Base-by-base conservation (phyloP, 2,888 invertebrate genomes). In the Melinaea marsaeus region DNA sequence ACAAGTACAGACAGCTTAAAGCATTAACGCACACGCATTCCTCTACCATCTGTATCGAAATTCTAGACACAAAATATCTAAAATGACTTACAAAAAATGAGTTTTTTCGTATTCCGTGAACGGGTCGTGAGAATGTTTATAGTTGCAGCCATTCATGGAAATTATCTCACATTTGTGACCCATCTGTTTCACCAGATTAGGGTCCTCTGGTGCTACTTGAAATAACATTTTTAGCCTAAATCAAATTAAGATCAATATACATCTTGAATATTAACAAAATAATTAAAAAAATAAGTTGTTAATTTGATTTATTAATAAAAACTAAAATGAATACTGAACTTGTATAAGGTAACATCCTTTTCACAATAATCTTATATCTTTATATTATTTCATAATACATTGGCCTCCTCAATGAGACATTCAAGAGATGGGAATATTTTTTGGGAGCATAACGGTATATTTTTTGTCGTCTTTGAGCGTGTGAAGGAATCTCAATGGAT, bases 371-470 rank as follows among this genome's bases (percentile, higher is more conserved):
- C 22, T 51, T 22, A 32, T 32, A 7, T 3, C 9, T 32, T 22
- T 32, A 22, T 51, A 32, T 32, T 32, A 51, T 51, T 51, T 32
- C 32, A 51, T 32, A 51, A 51, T 32, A 51, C 32, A 32, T 32
- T 32, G 57, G 60, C 68, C 79, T 87, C 81, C 79, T 90, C 88
- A 90, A 90, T 90, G 90, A 85, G 84, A 83, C 71, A 86, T 87
- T 85, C 86, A 87, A 81, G 83, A 85, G 85, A 88, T 88, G 89
- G 81, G 86, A 86, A 85, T 76, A 78, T 81, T 87, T 89, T 87
- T 88, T 86, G 81, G 83, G 84, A 83, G 81, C 86, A 79, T 90
- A 90, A 90, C 90, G 89, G 90, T 89, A 89, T 85, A 85, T 87
- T 90, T 90, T 90, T 90, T 89, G 87, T 86, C 83, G 80, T 80